These are phyloP conservation scores for Cavia porcellus DNA, from an alignment of 2,113 vertebrate species.

Conservation along the genomic window DNA sequence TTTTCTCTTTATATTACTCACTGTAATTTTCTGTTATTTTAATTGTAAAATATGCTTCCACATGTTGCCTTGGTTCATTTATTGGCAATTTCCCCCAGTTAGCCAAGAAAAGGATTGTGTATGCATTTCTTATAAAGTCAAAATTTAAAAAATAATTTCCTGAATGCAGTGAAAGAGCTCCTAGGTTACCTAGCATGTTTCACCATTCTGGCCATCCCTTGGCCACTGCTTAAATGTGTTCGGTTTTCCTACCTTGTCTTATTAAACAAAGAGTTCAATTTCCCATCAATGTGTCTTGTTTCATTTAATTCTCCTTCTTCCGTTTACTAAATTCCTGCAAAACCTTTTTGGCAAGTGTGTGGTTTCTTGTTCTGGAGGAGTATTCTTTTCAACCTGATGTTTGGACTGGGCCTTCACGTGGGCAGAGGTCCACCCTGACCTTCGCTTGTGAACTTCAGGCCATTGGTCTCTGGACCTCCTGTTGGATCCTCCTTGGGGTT, in stretches of 20 bases:
- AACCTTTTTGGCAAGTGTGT: background rate
- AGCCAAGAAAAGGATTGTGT: background rate
- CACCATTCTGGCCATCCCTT: background rate
- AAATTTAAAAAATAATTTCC: background rate
- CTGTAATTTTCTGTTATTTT: background rate
- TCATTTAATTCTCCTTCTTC: background rate
- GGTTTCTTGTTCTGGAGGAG: background rate
- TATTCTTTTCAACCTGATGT: background rate
- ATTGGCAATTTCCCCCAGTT: background rate
- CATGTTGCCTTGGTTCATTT: background rate
- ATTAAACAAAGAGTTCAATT: background rate
- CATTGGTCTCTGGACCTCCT: background rate
- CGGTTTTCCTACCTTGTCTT: background rate
- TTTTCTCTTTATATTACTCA: background rate
- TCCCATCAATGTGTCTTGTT: background rate
- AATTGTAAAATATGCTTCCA: background rate
- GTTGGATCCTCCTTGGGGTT: background rate
- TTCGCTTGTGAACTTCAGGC: no score
- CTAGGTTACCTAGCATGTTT: background rate
- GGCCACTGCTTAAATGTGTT: background rate
- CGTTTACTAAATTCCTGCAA: background rate
- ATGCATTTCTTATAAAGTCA: background rate
- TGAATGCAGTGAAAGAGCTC: background rate
- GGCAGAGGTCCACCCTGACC: no score
- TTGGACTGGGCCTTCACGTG: background rate